Conservation (phyloP, 2,113 vertebrate species). For the Alligator mississippiensis region DNA sequence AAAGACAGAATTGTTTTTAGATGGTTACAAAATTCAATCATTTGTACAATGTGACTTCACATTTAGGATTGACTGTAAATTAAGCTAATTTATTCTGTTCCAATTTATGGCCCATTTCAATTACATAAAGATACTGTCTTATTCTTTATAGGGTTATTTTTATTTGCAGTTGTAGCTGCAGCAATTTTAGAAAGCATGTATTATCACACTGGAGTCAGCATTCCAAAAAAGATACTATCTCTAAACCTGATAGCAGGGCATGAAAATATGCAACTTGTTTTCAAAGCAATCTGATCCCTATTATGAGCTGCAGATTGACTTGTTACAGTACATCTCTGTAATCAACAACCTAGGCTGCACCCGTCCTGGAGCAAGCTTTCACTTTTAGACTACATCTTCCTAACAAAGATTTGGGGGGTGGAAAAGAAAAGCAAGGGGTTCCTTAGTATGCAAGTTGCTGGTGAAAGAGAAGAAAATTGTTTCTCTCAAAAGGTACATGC, state of each 20-base stretch:
- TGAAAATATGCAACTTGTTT: background rate
- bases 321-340: background rate
- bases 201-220: background rate
- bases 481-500: background rate
- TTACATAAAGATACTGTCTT: fast-evolving
- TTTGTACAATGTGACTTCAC: too few species aligned
- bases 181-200: fast-evolving
- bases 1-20: fast-evolving
- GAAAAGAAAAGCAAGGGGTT: background rate
- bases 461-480: fast-evolving
- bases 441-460: background rate
- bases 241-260: fast-evolving
- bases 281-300: background rate
- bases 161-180: background rate
- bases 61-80: background rate
- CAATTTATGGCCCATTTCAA: fast-evolving
- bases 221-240: background rate
- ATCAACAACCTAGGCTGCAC: background rate
- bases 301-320: background rate
- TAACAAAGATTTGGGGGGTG: too few species aligned
- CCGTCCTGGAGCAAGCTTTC: background rate
- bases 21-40: background rate
- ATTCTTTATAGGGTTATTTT: fast-evolving
- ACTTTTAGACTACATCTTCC: background rate
- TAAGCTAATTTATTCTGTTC: fast-evolving